A percentile compares a stretch with the other conserved stretches of the same genome.
These are phyloP conservation scores for Baccha elongata DNA, from an alignment of 2,888 invertebrate species.

Conservation along the genomic window DNA sequence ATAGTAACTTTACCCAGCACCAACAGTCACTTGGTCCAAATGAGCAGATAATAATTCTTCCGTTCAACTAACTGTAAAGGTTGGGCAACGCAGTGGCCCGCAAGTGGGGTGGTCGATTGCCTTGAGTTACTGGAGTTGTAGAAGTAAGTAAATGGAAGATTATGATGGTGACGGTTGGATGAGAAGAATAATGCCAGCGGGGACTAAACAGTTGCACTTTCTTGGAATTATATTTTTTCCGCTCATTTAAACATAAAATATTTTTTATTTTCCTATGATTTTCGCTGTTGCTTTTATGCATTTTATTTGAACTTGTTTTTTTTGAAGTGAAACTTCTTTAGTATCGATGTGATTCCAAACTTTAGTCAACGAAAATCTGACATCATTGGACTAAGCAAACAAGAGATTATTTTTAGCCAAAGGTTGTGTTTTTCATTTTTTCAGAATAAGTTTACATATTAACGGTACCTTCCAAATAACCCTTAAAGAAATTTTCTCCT, in stretches of 20 bases:
- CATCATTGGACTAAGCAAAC: too few relatives aligned
- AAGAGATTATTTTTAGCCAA: too few relatives aligned
- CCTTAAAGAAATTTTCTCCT: too few relatives aligned
- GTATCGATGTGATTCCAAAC: too few relatives aligned
- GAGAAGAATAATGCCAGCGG: background rate
- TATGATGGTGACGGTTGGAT: constrained; percentile 9
- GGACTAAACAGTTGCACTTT: constrained; percentile 6
- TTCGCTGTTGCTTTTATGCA: too few relatives aligned
- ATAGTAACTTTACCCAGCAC: constrained; percentile 21
- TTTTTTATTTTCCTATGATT: too few relatives aligned
- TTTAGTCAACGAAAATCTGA: too few relatives aligned
- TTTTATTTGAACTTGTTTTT: too few relatives aligned
- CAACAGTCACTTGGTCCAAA: constrained; percentile 21
- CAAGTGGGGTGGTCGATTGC: background rate
- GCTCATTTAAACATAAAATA: constrained; percentile 2
- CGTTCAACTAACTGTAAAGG: background rate
- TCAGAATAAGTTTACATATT: too few relatives aligned
- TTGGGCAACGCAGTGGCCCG: constrained; percentile 1
- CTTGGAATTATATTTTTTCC: constrained; percentile 1
- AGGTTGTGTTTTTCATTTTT: too few relatives aligned
- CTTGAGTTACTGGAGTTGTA: background rate
- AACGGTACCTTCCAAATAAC: too few relatives aligned
- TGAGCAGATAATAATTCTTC: constrained; percentile 27
- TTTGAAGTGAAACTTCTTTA: too few relatives aligned
- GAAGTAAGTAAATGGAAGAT: background rate